Evolutionary conservation across 1,140 invertebrate genomes (phyloP), one percentile per base, ranked within the genome.

Genomic region (Linepithema humile): DNA sequence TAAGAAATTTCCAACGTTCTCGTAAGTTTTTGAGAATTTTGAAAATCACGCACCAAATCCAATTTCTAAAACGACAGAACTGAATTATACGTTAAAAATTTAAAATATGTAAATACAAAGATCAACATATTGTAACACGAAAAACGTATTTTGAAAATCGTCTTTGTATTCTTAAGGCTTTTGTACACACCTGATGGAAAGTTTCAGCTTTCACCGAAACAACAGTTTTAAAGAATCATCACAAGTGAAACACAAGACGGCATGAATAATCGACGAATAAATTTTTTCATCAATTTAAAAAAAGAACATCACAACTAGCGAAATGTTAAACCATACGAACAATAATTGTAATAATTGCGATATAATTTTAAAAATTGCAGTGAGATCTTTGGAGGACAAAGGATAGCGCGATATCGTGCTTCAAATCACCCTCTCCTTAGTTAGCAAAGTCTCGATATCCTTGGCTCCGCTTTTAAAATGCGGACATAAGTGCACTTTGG

Each of bases 181-280:
- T 89, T 69, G 83, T 90, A 90, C 90, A 90, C 84, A 90, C 80
- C 69, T 80, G 67, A n/a, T 65, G 60, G 73, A 88, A 89, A 85
- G 5, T 80, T 77, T 40, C 29, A 20, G 77, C 85, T 85, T 90
- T 84, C 83, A 65, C 69, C 45, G 29, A n/a, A 20, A 87, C 55
- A 72, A 88, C 62, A 50, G 32, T 69, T 64, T 87, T 73, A 32
- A 73, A 53, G 64, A 88, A 60, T 62, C 38, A 50, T 80, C 17
- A 29, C 67, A 32, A 40, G 10, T 35, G 7, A 26, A 35, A 29
- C 10, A n/a, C 6, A 12, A 6, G 20, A 53, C 35, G 3, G 10
- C 43, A 20, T 26, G 26, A 35, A n/a, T 26, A 26, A 29, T n/a
- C 10, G 12, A 43, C 12, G 6, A 38, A 29, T 29, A 0, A 55